phyloP scores from a whole-genome alignment of 2,113 vertebrate species.

The Pithys albifrons region DNA sequence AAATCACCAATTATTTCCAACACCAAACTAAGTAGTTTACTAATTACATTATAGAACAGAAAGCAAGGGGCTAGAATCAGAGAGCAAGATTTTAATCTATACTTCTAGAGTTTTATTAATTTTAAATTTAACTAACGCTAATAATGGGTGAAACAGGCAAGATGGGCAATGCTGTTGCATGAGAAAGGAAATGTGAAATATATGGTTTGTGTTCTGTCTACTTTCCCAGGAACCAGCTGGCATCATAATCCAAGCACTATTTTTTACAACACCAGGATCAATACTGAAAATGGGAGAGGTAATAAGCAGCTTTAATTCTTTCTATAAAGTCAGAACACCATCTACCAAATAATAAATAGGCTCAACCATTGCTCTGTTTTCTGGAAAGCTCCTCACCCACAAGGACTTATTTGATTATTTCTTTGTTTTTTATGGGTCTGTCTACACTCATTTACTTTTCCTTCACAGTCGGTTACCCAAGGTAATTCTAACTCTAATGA shows the following conservation, averaged over 20 bases:
- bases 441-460: conserved; percentile 56
- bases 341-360: conserved; percentile 47
- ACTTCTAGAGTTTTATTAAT: background rate
- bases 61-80: background rate
- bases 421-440: conserved; percentile 55
- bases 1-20: background rate
- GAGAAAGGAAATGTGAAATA: background rate
- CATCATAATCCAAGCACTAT: conserved; percentile 6
- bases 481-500: conserved; percentile 58
- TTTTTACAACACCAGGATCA: conserved; percentile 28
- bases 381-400: conserved; percentile 35
- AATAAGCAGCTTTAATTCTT: conserved; percentile 61
- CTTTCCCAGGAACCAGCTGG: background rate
- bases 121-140: background rate
- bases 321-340: conserved; percentile 17
- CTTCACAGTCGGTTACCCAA: conserved; percentile 60
- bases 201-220: background rate
- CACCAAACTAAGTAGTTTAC: background rate
- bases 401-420: conserved; percentile 60
- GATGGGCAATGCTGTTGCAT: background rate
- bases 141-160: background rate
- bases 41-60: background rate
- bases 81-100: background rate
- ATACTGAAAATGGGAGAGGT: conserved; percentile 60
- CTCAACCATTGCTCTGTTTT: background rate